A percentile compares a stretch with the other conserved stretches of the same genome.
These are phyloP conservation scores for Ursus arctos DNA, from an alignment of 2,113 vertebrate species.

Conservation along the genomic window DNA sequence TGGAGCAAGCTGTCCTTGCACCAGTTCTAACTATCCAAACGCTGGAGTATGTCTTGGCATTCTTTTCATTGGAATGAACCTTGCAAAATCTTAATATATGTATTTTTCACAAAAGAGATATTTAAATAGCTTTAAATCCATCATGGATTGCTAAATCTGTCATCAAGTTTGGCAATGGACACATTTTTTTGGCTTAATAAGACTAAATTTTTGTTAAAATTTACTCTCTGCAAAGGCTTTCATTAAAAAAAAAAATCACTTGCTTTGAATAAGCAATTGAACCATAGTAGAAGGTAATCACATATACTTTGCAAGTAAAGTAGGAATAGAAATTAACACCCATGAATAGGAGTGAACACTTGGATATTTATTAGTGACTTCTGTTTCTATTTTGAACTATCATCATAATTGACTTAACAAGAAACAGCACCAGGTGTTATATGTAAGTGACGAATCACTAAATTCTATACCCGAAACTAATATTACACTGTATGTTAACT, in stretches of 20 bases:
- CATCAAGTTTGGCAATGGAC: not conserved
- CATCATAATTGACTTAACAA: not conserved
- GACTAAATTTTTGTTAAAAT: constrained; percentile 19
- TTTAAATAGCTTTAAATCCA: not conserved
- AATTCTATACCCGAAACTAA: not conserved
- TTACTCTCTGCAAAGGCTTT: not conserved
- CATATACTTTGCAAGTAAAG: not conserved
- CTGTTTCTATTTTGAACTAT: not conserved
- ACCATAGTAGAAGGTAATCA: not conserved
- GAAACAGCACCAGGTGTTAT: not conserved
- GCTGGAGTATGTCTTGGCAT: not conserved
- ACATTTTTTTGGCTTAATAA: not conserved
- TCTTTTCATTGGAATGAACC: not conserved
- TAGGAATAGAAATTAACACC: not conserved
- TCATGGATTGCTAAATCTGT: not conserved
- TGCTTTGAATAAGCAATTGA: not conserved
- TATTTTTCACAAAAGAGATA: not conserved
- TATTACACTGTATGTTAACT: not conserved
- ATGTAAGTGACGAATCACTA: not conserved
- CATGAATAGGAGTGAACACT: not conserved
- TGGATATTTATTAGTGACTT: not conserved
- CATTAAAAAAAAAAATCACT: not conserved
- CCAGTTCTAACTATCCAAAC: not conserved
- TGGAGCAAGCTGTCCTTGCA: not conserved
- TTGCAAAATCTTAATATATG: not conserved